Percentiles rank a stretch among this genome's conserved stretches.
phyloP scores from a whole-genome alignment of 1,140 invertebrate species.

The Agraylea sexmaculata region DNA sequence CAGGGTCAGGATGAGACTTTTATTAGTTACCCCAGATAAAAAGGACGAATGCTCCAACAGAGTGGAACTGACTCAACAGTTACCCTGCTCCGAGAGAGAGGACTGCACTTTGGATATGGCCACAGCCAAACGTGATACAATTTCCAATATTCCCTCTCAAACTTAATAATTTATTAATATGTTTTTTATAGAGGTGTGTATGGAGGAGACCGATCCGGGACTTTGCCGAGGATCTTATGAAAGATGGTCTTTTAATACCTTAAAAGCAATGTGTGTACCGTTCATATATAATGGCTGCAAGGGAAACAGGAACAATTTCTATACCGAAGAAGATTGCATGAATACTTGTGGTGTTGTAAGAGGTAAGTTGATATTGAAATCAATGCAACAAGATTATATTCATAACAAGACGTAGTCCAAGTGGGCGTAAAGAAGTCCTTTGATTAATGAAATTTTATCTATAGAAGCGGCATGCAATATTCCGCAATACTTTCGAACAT shows the following conservation, averaged over 20 bases:
- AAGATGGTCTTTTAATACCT: conserved; percentile 70
- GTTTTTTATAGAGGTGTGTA: conserved; percentile 56
- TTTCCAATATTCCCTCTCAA: neutral
- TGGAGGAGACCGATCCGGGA: conserved; percentile 57
- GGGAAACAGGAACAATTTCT: conserved; percentile 83
- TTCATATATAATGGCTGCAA: conserved; percentile 84
- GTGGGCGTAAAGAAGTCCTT: too few species aligned
- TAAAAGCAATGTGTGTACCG: conserved; percentile 59
- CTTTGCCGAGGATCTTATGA: conserved; percentile 73
- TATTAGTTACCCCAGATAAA: conserved; percentile 47
- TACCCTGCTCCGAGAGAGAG: conserved; percentile 48
- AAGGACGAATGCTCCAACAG: conserved; percentile 46
- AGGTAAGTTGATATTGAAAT: too few species aligned
- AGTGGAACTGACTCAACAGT: conserved; percentile 52
- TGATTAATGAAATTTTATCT: too few species aligned
- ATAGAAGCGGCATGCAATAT: too few species aligned
- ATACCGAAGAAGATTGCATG: conserved; percentile 62
- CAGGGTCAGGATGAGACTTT: conserved; percentile 54
- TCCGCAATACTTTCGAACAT: too few species aligned
- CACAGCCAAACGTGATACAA: conserved; percentile 53
- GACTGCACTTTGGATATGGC: conserved; percentile 59
- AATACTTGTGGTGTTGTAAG: conserved; percentile 53
- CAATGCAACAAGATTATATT: too few species aligned
- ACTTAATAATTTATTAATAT: too few species aligned
- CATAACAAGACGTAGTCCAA: too few species aligned